Base-by-base conservation (phyloP, 1,140 invertebrate genomes). In the Halictus rubicundus region DNA sequence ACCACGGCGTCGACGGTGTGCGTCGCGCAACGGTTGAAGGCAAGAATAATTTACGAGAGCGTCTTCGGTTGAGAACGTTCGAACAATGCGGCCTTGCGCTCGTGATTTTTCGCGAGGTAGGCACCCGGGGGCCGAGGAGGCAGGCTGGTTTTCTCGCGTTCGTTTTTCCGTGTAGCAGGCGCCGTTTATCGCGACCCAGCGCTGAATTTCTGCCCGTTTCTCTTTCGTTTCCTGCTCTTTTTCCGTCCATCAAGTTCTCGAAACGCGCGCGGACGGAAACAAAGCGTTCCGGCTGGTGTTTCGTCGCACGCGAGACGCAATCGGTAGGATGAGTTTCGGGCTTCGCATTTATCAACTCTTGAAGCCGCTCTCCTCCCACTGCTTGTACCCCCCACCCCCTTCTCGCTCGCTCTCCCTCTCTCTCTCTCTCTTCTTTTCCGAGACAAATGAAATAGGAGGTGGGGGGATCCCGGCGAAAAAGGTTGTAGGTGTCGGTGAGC, bases 261-360 rank as follows among this genome's bases (percentile, higher is more conserved):
- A 71, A 85, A 85, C 46, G 65, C 65, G 37, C 59, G 46, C 75
- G 37, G 80, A 76, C 80, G 76, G 80, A 73, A 82, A 87, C 84
- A 78, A 85, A 85, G 79, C 82, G 68, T 81, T 64, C 63, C 57
- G 2, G 71, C 60, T 46, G 71, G 63, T 39, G 72, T 87, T 85
- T 79, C 75, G 80, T 82, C 80, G 71, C 64, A 80, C 74, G 76
- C 81, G 82, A 82, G 73, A 87, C 81, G 82, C 87, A 88, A 89
- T 90, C 78, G 84, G 78, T 78, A 77, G 87, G 85, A 89, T 86
- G 89, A 90, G 86, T 85, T 87, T 84, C 79, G 64, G 75, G 63
- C 72, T 73, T 63, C 79, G 81, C 89, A 91, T 91, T 90, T 89
- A 89, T 91, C 90, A 90, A 84, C 73, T 64, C 73, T 68, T 32